These are phyloP conservation scores for Suncus etruscus DNA, from an alignment of 2,113 vertebrate species.

Conservation along the genomic window DNA sequence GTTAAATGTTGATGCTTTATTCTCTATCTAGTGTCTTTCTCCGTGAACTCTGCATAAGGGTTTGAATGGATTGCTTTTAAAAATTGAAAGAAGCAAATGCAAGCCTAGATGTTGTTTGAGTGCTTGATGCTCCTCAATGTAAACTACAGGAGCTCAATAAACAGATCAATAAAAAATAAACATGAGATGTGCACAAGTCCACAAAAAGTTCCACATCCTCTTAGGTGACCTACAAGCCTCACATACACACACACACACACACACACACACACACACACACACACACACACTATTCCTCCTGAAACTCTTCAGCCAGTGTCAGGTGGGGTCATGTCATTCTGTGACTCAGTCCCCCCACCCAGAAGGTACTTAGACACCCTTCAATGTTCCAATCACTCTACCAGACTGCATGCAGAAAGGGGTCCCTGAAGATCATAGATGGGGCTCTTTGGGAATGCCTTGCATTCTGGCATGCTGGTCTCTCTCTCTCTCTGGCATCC, in stretches of 20 bases:
- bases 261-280: too few species aligned
- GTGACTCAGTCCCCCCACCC: too few species aligned
- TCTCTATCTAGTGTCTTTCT: background rate
- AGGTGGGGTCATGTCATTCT: background rate
- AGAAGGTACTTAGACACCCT: background rate
- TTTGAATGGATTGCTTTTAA: background rate
- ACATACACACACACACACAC: accelerated
- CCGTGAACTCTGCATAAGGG: background rate
- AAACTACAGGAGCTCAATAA: background rate
- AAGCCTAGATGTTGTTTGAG: accelerated
- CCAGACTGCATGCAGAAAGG: background rate
- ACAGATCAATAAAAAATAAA: background rate
- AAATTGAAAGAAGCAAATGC: background rate
- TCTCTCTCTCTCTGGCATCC: too few species aligned
- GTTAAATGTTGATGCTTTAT: background rate
- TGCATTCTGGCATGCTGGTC: too few species aligned
- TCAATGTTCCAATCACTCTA: background rate
- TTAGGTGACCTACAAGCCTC: too few species aligned
- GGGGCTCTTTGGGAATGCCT: too few species aligned
- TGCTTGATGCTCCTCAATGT: background rate
- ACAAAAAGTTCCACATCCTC: background rate
- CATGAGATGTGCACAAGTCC: accelerated
- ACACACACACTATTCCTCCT: accelerated
- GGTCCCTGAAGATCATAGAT: too few species aligned
- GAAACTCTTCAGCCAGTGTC: background rate